Evolutionary conservation across 2,797 vertebrate species (phyloP), one percentile per base, ranked within the genome.

Genomic region (Otolemur crassicaudatus): DNA sequence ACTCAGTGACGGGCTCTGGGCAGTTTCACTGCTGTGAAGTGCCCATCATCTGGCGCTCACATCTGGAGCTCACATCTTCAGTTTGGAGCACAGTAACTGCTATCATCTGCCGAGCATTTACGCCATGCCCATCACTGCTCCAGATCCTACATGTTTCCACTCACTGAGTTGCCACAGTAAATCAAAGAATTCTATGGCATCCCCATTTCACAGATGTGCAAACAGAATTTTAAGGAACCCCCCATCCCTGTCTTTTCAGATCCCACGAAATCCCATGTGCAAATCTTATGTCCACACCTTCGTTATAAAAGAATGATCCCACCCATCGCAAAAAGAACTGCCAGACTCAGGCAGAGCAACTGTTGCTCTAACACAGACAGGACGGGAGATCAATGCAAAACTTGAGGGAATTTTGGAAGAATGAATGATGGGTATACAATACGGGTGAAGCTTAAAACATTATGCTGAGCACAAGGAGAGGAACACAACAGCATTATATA

Each of bases 381-480:
- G 82, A 27, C 37, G 84, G 65, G 65, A 75, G n/a, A 29, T 82
- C 31, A 12, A 2, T 53, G 19, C 34, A 72, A 91, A 97, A 77
- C 16, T 2, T 82, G 61, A 63, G 11, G 8, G 63, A 84, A 76
- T 46, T 63, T 29, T n/a, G 9, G 11, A 61, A 19, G 40, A 61
- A 67, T 31, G 77, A 91, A 85, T 5, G n/a, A 40, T 3, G 25
- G 79, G 72, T 25, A 87, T 5, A 70, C n/a, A 1, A 61, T 40
- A 27, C 1, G 56, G 20, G 19, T 29, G 29, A 85, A 37, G 20
- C 82, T 90, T 72, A 37, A 67, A 63, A 79, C 49, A 31, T 20
- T 31, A 73, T 14, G 7, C 80, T 53, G 60, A 81, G 65, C 84
- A 49, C 94, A 95, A 95, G 90, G 34, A 89, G n/a, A 25, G 34